Evolutionary conservation across 2,113 vertebrate species (phyloP).

Genomic region (Rynchops niger): DNA sequence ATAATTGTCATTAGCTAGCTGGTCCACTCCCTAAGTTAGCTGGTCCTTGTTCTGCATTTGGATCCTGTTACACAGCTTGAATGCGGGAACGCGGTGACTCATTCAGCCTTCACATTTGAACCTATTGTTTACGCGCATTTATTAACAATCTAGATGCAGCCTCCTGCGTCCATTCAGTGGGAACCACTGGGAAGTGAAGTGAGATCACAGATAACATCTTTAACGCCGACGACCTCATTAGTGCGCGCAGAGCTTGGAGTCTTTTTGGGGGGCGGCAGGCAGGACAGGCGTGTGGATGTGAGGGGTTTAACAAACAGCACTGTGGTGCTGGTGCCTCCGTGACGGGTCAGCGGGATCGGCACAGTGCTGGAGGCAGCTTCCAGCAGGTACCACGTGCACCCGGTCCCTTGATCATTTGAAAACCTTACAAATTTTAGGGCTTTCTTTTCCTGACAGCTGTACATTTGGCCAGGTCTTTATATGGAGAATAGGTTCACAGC

Average conservation of each 20-base stretch:
- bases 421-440: background rate
- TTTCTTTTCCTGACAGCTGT: background rate
- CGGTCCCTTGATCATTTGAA: background rate
- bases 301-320: background rate
- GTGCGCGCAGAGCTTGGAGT: background rate
- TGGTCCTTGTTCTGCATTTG: background rate
- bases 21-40: slow-evolving; percentile 12
- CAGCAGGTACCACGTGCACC: background rate
- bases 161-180: background rate
- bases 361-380: background rate
- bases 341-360: background rate
- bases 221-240: fast-evolving
- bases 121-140: background rate
- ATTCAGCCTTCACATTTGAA: background rate
- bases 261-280: background rate
- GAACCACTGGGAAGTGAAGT: background rate
- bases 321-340: fast-evolving
- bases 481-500: background rate
- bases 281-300: background rate
- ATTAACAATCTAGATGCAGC: background rate
- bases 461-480: background rate
- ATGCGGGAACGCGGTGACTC: background rate
- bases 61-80: background rate
- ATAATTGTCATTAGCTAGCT: background rate
- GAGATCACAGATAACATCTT: background rate